Base-by-base conservation (phyloP, 2,888 invertebrate species). In the Steinernema carpocapsae region DNA sequence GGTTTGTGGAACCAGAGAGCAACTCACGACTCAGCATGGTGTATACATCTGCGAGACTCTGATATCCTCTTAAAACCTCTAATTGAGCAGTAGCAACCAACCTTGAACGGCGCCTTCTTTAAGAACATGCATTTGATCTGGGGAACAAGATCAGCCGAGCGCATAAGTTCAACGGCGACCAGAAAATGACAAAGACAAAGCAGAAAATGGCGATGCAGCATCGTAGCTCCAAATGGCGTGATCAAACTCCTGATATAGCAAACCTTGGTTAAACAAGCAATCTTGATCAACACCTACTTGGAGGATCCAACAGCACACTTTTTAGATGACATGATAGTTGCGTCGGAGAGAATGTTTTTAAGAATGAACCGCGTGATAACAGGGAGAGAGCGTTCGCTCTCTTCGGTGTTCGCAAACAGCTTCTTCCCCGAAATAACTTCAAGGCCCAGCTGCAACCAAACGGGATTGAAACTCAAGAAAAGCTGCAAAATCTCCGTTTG, bases 1-100 rank as follows among this genome's bases (percentile, higher is more conserved):
- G 56, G 26, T 56, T 56, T 6, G 56, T 56, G 14, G 56, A 56
- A 2, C 56, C 56, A 17, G 56, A 12, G 12, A 56, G 56, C n/a
- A 56, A 6, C 17, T 56, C 56, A 2, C 26, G 14, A 26, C 56
- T 56, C 6, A 56, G 56, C 56, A 22, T 26, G 3, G 26, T 12
- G 26, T 24, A 56, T 14, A 56, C 26, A 26, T 56, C 56, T 12
- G 14, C 22, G 22, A 56, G 22, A 26, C 56, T 24, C 56, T 56
- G 56, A 56, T 24, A 26, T n/a, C n/a, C n/a, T n/a, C n/a, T 43
- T 43, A 43, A 43, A 56, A 26, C 12, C 12, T 56, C 22, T 7
- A 26, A 56, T 14, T 56, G 12, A 6, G 51, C 17, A 56, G 10
- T 19, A 22, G 22, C 12, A 3, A 24, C 6, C 26, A 24, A 56